Conservation (phyloP, 1,140 invertebrate species). For the Macrobrachium rosenbergii region DNA sequence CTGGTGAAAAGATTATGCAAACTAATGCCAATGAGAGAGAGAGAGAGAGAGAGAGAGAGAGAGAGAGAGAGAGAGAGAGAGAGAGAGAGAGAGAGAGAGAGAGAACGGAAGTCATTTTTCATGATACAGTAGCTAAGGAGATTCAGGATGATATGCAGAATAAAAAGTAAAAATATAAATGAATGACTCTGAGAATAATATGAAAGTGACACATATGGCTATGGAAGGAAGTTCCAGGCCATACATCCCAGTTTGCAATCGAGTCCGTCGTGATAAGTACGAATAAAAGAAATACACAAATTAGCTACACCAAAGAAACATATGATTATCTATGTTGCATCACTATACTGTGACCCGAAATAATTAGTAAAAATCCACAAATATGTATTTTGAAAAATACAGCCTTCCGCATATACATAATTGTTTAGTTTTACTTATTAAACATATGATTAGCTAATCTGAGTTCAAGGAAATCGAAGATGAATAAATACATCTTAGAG, state of each 20-base stretch:
- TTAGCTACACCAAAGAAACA: no score
- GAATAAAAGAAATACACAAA: not conserved
- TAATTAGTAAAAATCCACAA: no score
- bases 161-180: not conserved
- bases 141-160: not conserved
- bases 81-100: conserved; percentile 18
- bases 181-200: not conserved
- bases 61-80: conserved; percentile 8
- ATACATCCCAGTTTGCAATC: not conserved
- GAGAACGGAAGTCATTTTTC: no score
- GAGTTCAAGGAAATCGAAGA: no score
- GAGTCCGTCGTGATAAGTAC: not conserved
- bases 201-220: not conserved
- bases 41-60: conserved; percentile 13
- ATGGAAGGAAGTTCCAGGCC: not conserved
- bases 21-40: not conserved
- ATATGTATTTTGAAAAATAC: no score
- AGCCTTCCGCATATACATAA: no score
- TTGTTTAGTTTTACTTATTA: no score
- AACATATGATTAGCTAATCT: no score
- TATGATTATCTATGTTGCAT: no score
- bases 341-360: no score
- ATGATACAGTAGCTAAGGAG: not conserved
- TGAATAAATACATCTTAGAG: no score
- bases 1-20: no score